Evolutionary conservation across 2,113 vertebrate genomes (phyloP).

Genomic region (Orthonyx spaldingii): DNA sequence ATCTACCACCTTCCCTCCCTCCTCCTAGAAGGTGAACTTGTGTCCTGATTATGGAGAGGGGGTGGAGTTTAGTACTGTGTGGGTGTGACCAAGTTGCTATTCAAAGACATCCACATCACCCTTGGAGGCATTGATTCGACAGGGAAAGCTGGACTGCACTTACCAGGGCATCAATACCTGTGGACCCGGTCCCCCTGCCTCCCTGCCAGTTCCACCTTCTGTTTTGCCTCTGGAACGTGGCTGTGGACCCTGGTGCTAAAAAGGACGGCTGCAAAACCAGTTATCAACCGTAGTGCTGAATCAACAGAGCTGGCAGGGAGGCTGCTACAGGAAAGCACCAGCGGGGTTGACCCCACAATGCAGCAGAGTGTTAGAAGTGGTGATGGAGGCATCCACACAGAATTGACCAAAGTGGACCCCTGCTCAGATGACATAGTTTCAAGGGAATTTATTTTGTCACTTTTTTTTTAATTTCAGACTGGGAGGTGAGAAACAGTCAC

Average conservation of each 20-base stretch:
- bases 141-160: too few relatives aligned
- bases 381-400: not conserved
- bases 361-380: accelerated
- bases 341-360: accelerated
- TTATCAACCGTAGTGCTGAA: not conserved
- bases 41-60: too few relatives aligned
- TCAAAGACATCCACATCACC: not conserved
- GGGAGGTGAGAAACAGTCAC: not conserved
- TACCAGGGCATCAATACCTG: not conserved
- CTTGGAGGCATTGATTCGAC: accelerated
- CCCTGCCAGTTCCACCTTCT: not conserved
- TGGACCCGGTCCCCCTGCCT: not conserved
- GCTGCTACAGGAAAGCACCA: not conserved
- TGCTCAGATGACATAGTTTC: not conserved
- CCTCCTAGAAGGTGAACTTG: not conserved
- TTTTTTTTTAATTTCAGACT: not conserved
- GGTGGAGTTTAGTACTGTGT: not conserved
- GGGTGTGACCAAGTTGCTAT: not conserved
- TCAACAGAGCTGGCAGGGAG: not conserved
- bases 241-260: not conserved
- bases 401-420: not conserved
- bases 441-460: not conserved
- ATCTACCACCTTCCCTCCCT: not conserved
- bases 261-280: not conserved
- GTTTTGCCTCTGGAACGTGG: accelerated